Conservation (phyloP, 1,140 invertebrate species). For the Drepana arcuata region DNA sequence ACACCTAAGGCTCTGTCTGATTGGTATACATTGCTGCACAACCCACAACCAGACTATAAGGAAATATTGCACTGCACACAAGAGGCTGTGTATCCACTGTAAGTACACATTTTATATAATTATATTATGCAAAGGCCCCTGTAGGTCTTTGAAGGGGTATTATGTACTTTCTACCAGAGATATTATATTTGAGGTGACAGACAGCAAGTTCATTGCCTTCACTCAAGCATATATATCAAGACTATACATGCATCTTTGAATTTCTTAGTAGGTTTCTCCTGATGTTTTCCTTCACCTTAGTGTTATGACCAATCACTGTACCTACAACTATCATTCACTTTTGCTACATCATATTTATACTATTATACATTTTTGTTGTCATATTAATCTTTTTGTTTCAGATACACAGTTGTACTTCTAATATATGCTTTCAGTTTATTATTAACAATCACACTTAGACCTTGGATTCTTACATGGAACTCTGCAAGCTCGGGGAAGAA, state of each 20-base stretch:
- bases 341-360: background rate
- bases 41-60: constrained; percentile 94
- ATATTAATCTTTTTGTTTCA: constrained; percentile 57
- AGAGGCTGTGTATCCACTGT: constrained; percentile 97
- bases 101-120: constrained; percentile 73
- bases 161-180: no score
- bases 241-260: no score
- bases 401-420: constrained; percentile 95
- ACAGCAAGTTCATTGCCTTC: no score
- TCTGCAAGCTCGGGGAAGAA: constrained; percentile 79
- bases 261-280: no score
- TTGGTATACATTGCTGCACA: constrained; percentile 96
- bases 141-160: no score
- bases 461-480: constrained; percentile 78
- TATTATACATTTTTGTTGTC: background rate
- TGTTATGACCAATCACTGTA: no score
- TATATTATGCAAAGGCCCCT: no score
- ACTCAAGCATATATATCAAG: no score
- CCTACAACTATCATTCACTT: no score
- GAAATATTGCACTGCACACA: constrained; percentile 93
- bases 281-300: no score
- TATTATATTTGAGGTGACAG: no score
- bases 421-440: constrained; percentile 90
- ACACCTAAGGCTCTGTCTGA: constrained; percentile 85
- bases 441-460: constrained; percentile 83